Conservation (phyloP, 2,113 vertebrate genomes). For the Phoenicopterus ruber region DNA sequence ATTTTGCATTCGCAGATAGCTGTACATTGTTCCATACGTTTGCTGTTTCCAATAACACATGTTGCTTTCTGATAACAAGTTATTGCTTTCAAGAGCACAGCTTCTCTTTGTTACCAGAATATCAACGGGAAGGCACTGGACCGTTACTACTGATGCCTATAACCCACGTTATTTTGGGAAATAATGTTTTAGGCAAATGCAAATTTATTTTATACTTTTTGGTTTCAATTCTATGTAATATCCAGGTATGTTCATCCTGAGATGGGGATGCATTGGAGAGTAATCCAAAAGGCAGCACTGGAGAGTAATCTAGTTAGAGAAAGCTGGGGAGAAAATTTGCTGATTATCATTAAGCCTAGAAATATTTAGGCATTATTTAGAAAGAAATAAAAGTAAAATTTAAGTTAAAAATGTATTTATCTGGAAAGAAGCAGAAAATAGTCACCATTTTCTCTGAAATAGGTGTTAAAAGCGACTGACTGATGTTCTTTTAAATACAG, state of each 20-base stretch:
- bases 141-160: neutral
- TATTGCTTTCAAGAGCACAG: neutral
- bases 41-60: neutral
- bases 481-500: neutral
- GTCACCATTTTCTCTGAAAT: neutral
- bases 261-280: neutral
- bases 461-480: neutral
- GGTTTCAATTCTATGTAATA: neutral
- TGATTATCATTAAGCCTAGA: neutral
- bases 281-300: neutral
- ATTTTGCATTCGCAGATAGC: neutral
- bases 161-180: neutral
- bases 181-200: neutral
- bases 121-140: neutral
- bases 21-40: constrained; percentile 14
- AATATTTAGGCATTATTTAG: neutral
- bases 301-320: neutral
- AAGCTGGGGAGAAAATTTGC: neutral
- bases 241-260: neutral
- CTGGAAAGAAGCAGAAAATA: neutral
- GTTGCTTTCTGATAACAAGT: constrained; percentile 38
- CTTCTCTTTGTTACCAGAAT: neutral
- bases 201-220: neutral
- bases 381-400: neutral
- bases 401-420: neutral